Percentiles rank a stretch among this genome's conserved stretches.
Evolutionary conservation across 2,888 invertebrate species (phyloP).

Genomic region (Trichacis sp.): DNA sequence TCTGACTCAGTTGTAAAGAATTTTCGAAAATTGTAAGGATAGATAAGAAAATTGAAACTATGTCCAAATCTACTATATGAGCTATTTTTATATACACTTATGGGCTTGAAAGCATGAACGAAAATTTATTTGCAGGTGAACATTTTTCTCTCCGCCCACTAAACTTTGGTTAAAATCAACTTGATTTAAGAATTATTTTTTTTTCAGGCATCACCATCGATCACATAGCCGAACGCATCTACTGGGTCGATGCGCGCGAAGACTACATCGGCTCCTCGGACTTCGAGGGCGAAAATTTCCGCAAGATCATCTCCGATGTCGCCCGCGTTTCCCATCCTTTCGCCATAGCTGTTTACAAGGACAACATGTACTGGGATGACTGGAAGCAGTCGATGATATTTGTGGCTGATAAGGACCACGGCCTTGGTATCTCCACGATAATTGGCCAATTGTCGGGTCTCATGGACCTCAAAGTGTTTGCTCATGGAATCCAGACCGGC

Average conservation of each 20-base stretch:
- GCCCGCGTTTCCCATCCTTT: constrained; percentile 85
- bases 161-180: no score
- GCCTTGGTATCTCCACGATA: constrained; percentile 74
- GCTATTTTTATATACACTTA: no score
- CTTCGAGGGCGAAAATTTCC: constrained; percentile 77
- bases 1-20: no score
- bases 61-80: no score
- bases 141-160: no score
- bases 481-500: constrained; percentile 81
- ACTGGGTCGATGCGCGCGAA: constrained; percentile 88
- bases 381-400: constrained; percentile 86
- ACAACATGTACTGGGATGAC: constrained; percentile 90
- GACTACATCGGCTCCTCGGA: constrained; percentile 86
- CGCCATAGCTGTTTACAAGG: constrained; percentile 87
- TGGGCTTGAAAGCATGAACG: no score
- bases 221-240: constrained; percentile 82
- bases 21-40: no score
- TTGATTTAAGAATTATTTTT: background rate
- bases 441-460: constrained; percentile 77
- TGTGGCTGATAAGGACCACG: constrained; percentile 83
- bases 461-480: constrained; percentile 88
- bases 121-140: no score
- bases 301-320: constrained; percentile 76
- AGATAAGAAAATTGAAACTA: no score
- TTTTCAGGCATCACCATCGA: constrained; percentile 79